Evolutionary conservation across 1,140 invertebrate genomes (phyloP).

Genomic region (Drosophila malerkotliana): DNA sequence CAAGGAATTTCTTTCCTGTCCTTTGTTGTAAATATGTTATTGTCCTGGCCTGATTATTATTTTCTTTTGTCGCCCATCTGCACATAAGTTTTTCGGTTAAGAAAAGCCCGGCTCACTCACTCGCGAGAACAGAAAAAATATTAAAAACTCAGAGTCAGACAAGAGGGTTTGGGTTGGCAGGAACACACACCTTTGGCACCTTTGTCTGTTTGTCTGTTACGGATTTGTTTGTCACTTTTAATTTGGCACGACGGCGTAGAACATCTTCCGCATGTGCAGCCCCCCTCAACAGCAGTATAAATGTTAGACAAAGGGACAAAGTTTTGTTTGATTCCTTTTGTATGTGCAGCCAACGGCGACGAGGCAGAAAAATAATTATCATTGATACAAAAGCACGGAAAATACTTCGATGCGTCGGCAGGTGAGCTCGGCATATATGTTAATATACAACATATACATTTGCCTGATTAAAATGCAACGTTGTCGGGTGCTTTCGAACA

Average conservation of each 20-base stretch:
- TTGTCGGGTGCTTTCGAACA: constrained; percentile 12
- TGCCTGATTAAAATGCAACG: constrained; percentile 71
- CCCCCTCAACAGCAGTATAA: not conserved
- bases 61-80: constrained; percentile 41
- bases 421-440: constrained; percentile 34
- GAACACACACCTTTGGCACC: constrained; percentile 63
- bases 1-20: not conserved
- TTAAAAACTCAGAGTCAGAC: constrained; percentile 51
- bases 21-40: constrained; percentile 5
- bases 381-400: constrained; percentile 74
- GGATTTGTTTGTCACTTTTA: constrained; percentile 78
- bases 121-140: constrained; percentile 57
- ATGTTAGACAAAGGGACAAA: constrained; percentile 75
- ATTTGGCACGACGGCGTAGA: constrained; percentile 57
- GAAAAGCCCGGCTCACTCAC: constrained; percentile 56
- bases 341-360: constrained; percentile 66
- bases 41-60: constrained; percentile 52
- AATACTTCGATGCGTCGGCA: constrained; percentile 48
- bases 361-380: constrained; percentile 76
- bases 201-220: constrained; percentile 55
- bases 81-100: constrained; percentile 57
- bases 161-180: not conserved
- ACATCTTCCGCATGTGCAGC: constrained; percentile 3
- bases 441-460: constrained; percentile 70
- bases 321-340: constrained; percentile 83